phyloP scores from a whole-genome alignment of 2,888 invertebrate genomes.

The Tuta absoluta region DNA sequence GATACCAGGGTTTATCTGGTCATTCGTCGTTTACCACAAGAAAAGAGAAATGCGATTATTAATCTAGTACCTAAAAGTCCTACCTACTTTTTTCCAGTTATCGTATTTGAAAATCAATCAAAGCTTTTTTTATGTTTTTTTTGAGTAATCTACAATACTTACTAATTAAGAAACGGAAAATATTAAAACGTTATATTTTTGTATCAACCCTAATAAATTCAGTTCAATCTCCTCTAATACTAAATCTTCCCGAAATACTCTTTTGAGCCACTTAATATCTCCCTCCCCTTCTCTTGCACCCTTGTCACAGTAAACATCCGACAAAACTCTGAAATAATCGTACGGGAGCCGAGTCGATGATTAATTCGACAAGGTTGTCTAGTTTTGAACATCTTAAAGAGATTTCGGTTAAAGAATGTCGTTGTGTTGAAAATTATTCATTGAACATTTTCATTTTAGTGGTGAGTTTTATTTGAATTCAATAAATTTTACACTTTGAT shows the following conservation, averaged over 20 bases:
- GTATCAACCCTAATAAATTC: constrained; percentile 24
- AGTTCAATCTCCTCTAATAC: constrained; percentile 41
- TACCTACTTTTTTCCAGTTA: no score
- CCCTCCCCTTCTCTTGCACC: constrained; percentile 41
- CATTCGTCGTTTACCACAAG: no score
- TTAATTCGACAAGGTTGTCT: constrained; percentile 40
- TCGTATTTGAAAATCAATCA: no score
- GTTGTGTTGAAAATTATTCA: constrained; percentile 39
- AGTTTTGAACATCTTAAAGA: constrained; percentile 38
- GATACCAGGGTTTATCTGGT: no score
- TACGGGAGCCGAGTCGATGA: background rate
- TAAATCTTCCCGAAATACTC: constrained; percentile 52
- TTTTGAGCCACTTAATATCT: constrained; percentile 50
- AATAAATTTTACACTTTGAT: background rate
- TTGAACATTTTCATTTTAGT: constrained; percentile 39
- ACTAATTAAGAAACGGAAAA: no score
- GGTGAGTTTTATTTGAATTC: constrained; percentile 11
- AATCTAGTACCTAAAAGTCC: no score
- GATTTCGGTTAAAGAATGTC: constrained; percentile 42
- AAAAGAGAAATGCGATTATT: no score
- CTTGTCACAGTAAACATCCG: constrained; percentile 38
- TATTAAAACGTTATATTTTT: no score
- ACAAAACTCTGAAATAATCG: background rate
- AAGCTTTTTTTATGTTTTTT: no score
- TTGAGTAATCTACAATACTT: no score